phyloP scores from a whole-genome alignment of 2,888 invertebrate species.

The Dicyrtoma fusca region DNA sequence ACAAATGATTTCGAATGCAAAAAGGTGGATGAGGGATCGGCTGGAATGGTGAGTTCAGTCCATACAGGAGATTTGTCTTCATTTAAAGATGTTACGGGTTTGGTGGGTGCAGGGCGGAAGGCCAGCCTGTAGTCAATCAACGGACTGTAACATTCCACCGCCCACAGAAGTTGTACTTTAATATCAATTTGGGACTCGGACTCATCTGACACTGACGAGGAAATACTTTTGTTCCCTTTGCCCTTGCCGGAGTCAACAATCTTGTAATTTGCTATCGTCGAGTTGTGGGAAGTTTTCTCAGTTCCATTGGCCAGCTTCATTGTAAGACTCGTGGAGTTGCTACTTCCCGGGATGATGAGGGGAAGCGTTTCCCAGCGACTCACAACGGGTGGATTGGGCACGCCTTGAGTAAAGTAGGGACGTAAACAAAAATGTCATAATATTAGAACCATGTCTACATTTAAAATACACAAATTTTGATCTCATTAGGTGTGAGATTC shows the following conservation, averaged over 20 bases:
- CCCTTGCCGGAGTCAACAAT: no score
- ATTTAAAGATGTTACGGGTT: slow-evolving; percentile 38
- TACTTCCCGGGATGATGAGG: neutral
- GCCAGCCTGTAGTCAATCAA: slow-evolving; percentile 71
- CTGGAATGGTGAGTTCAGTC: slow-evolving; percentile 72
- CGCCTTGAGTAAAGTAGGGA: slow-evolving; percentile 61
- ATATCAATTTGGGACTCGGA: slow-evolving; percentile 33
- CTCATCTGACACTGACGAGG: no score
- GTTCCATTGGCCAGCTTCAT: neutral
- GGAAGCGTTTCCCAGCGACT: slow-evolving; percentile 60
- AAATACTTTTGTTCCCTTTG: no score
- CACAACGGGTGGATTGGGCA: slow-evolving; percentile 71
- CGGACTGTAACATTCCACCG: slow-evolving; percentile 79
- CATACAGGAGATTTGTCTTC: slow-evolving; percentile 62
- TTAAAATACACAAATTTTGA: no score
- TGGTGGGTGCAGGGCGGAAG: slow-evolving; percentile 57
- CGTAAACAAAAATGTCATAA: no score
- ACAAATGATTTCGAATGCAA: slow-evolving; percentile 77
- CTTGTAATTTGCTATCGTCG: neutral
- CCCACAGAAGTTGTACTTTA: slow-evolving; percentile 75
- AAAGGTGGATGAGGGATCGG: slow-evolving; percentile 67
- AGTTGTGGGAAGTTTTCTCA: neutral
- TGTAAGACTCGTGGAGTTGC: no score
- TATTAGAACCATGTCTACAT: no score
- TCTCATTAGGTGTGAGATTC: no score